These are phyloP conservation scores for Eristalis arbustorum DNA, from an alignment of 2,888 invertebrate species.

Conservation along the genomic window DNA sequence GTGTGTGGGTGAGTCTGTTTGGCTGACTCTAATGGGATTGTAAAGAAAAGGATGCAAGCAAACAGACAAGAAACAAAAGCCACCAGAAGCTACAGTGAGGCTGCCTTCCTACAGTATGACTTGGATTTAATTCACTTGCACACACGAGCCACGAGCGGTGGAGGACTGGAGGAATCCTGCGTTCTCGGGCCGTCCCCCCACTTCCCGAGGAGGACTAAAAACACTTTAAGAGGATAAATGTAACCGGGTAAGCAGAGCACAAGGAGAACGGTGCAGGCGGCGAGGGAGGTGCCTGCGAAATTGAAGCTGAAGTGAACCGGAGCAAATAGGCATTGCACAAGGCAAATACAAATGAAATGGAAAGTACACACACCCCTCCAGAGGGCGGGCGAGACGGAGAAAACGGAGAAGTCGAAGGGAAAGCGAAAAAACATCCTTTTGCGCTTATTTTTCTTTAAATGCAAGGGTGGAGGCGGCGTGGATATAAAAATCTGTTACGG, in stretches of 20 bases:
- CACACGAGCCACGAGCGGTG: slow-evolving; percentile 38
- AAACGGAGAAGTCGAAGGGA: not conserved
- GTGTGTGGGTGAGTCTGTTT: slow-evolving; percentile 35
- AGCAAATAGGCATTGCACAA: slow-evolving; percentile 51
- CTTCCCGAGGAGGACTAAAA: slow-evolving; percentile 66
- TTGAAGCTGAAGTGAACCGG: slow-evolving; percentile 50
- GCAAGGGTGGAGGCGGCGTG: slow-evolving; percentile 24
- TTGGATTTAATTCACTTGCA: slow-evolving; percentile 67
- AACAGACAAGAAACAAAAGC: slow-evolving; percentile 56
- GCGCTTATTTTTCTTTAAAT: slow-evolving; percentile 37
- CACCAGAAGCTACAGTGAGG: not conserved
- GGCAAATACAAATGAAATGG: slow-evolving; percentile 54
- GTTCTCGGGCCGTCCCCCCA: not conserved
- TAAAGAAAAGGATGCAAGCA: slow-evolving; percentile 56
- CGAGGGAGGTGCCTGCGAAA: slow-evolving; percentile 17
- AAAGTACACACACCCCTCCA: slow-evolving; percentile 50
- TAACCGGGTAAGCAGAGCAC: slow-evolving; percentile 43
- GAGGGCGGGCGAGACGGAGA: not conserved
- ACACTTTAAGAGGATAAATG: slow-evolving; percentile 70
- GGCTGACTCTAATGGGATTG: slow-evolving; percentile 46
- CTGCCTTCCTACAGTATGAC: slow-evolving; percentile 34
- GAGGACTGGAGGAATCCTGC: not conserved
- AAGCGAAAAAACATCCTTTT: slow-evolving; percentile 41
- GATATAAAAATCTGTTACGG: slow-evolving; percentile 60
- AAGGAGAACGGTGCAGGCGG: not conserved